Conservation (phyloP, 2,888 invertebrate genomes). For the Platypus cylindrus region DNA sequence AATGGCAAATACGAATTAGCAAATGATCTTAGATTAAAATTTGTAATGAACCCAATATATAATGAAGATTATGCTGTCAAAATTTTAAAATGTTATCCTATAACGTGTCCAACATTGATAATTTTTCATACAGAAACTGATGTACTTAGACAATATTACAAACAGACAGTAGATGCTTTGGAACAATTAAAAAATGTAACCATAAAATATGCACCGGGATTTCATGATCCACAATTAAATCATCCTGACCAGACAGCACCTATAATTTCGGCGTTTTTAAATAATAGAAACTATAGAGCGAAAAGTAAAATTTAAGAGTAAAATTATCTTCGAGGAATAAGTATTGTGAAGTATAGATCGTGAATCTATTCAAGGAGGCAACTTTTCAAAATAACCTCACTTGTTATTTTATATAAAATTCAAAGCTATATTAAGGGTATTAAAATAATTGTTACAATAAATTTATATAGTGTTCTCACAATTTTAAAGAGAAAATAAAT, state of each 20-base stretch:
- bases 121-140: slow-evolving; percentile 22
- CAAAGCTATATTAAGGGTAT: no score
- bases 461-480: no score
- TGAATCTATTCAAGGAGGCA: no score
- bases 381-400: no score
- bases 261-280: slow-evolving; percentile 24
- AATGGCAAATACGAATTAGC: slow-evolving; percentile 41
- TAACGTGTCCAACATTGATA: slow-evolving; percentile 32
- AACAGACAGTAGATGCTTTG: slow-evolving; percentile 19
- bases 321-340: no score
- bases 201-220: slow-evolving; percentile 37
- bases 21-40: slow-evolving; percentile 41
- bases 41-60: slow-evolving; percentile 29
- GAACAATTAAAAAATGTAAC: slow-evolving; percentile 22
- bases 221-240: slow-evolving; percentile 50
- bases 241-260: slow-evolving; percentile 41
- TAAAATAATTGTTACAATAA: no score
- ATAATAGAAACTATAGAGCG: no score
- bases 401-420: no score
- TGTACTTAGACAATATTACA: slow-evolving; percentile 18
- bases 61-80: slow-evolving; percentile 24
- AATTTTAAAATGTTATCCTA: slow-evolving; percentile 26
- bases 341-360: no score
- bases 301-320: slow-evolving; percentile 22
- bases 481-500: no score